Evolutionary conservation across 2,797 vertebrate species (phyloP).

Genomic region (Trichosurus vulpecula): DNA sequence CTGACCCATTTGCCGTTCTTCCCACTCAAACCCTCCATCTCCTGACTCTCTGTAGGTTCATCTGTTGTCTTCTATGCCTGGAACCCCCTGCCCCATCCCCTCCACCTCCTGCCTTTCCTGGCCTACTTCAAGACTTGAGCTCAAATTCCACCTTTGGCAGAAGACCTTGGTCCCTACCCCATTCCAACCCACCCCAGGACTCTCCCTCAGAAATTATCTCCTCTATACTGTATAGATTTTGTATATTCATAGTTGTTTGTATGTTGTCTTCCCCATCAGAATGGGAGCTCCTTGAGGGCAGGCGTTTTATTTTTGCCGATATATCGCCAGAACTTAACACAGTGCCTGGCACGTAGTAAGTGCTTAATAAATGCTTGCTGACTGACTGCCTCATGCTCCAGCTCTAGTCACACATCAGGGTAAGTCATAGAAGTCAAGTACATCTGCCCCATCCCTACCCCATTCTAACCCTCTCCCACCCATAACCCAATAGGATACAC

Average conservation of each 20-base stretch:
- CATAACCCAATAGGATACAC: not conserved
- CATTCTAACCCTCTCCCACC: not conserved
- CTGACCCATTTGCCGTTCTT: not conserved
- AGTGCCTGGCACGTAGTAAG: not conserved
- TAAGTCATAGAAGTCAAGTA: not conserved
- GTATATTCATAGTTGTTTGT: not conserved
- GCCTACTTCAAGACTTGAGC: not conserved
- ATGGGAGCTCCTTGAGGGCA: not conserved
- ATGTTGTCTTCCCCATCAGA: not conserved
- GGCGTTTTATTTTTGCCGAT: not conserved
- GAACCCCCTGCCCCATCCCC: not conserved
- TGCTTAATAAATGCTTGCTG: not conserved
- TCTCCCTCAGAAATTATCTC: not conserved
- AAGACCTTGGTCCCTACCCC: not conserved
- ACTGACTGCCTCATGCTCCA: not conserved
- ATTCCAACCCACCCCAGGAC: not conserved
- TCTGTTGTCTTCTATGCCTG: too few species aligned
- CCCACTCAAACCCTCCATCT: not conserved
- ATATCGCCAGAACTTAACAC: not conserved
- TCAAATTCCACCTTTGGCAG: not conserved
- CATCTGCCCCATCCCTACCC: not conserved
- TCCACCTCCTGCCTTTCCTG: not conserved
- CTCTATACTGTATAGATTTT: not conserved
- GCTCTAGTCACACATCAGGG: not conserved
- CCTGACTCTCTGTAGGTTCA: too few species aligned